phyloP scores from a whole-genome alignment of 2,888 invertebrate species.

The Zaprionus obscuricornis region DNA sequence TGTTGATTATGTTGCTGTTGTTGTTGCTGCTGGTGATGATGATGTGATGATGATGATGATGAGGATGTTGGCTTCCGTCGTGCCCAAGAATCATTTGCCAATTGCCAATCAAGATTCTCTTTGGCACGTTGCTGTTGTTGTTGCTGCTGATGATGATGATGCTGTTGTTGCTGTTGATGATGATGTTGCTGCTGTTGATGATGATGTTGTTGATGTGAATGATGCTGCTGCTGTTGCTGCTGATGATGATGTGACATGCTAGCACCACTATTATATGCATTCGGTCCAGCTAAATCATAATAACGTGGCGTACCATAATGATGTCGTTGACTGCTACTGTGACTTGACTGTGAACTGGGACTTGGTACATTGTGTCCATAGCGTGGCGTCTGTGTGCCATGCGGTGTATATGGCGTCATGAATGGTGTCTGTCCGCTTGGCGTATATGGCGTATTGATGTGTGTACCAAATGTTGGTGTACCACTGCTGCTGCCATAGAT shows the following conservation, averaged over 20 bases:
- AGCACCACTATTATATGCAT: constrained; percentile 83
- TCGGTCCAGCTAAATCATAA: constrained; percentile 55
- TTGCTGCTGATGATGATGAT: constrained; percentile 37
- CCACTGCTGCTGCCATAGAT: constrained; percentile 36
- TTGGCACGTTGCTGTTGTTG: constrained; percentile 81
- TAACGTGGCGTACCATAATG: constrained; percentile 62
- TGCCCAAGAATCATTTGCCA: constrained; percentile 93
- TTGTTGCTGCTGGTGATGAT: constrained; percentile 49
- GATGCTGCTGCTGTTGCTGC: neutral
- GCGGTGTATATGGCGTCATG: constrained; percentile 94
- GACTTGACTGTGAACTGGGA: constrained; percentile 77
- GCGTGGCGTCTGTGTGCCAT: constrained; percentile 87
- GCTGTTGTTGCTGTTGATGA: constrained; percentile 84
- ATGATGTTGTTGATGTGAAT: constrained; percentile 22
- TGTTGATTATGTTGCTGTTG: constrained; percentile 64
- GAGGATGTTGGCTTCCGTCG: constrained; percentile 83
- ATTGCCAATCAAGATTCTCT: constrained; percentile 92
- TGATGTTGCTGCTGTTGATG: constrained; percentile 18
- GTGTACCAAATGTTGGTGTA: constrained; percentile 80
- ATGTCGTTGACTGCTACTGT: constrained; percentile 64
- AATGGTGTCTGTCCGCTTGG: constrained; percentile 97
- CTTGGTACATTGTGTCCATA: constrained; percentile 84
- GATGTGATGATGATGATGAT: no score
- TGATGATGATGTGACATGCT: constrained; percentile 30
- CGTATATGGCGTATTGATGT: constrained; percentile 94